Conservation (phyloP, 2,888 invertebrate species). For the Alloscopus bannaensis region DNA sequence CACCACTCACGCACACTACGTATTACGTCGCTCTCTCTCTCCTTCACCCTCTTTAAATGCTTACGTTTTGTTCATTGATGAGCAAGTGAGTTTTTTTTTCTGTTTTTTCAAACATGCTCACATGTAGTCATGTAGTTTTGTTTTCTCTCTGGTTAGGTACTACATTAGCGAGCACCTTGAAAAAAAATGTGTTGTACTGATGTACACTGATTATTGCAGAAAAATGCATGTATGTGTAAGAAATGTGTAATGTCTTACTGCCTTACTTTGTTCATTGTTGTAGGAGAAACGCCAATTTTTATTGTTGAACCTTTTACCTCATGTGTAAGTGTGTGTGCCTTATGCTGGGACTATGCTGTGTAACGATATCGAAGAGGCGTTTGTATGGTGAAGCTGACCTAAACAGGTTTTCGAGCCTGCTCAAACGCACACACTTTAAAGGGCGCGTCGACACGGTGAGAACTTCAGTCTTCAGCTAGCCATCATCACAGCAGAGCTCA, state of each 20-base stretch:
- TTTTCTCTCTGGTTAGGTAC: conserved; percentile 34
- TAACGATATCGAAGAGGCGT: too few species aligned
- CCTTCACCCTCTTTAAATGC: neutral
- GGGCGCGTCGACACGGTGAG: conserved; percentile 48
- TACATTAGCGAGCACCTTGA: neutral
- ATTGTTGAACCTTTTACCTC: neutral
- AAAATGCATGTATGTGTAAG: conserved; percentile 40
- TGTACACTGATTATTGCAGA: conserved; percentile 32
- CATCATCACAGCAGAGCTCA: conserved; percentile 49
- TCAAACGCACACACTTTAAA: conserved; percentile 53
- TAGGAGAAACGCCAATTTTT: conserved; percentile 53
- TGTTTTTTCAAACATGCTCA: conserved; percentile 43
- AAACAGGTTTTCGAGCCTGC: conserved; percentile 62
- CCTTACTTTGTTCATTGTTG: conserved; percentile 55
- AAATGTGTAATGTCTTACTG: conserved; percentile 51
- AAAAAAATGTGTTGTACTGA: neutral
- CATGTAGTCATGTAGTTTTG: neutral
- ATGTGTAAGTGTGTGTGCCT: neutral
- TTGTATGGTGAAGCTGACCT: conserved; percentile 31
- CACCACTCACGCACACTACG: conserved; percentile 3
- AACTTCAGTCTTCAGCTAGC: conserved; percentile 59
- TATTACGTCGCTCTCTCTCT: conserved; percentile 34
- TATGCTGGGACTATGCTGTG: too few species aligned
- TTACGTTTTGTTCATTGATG: neutral
- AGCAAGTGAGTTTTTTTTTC: neutral